Percentiles rank a stretch among this genome's conserved stretches.
phyloP scores from a whole-genome alignment of 2,888 invertebrate species.

The Hermaeophaga mercurialis region DNA sequence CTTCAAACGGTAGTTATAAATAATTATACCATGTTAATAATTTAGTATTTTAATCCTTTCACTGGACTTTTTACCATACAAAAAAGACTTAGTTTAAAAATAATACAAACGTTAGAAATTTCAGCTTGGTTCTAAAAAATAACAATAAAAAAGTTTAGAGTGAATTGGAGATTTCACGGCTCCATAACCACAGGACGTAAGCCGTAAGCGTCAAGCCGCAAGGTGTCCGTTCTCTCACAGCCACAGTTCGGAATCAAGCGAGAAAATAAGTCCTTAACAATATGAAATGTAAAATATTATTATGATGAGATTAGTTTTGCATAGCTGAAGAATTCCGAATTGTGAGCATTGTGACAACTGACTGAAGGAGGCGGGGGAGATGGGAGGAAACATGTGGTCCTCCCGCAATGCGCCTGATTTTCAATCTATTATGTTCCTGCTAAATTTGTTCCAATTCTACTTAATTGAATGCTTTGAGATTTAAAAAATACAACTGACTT shows the following conservation, averaged over 20 bases:
- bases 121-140: too few species aligned
- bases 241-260: slow-evolving; percentile 38
- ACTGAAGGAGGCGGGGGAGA: slow-evolving; percentile 22
- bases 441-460: too few species aligned
- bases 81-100: too few species aligned
- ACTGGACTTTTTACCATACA: too few species aligned
- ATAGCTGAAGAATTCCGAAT: slow-evolving; percentile 70
- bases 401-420: neutral
- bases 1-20: too few species aligned
- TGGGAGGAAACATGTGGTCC: slow-evolving; percentile 33
- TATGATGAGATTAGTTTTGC: slow-evolving; percentile 73
- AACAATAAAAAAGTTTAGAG: neutral
- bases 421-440: too few species aligned
- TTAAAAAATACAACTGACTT: too few species aligned
- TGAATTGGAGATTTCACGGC: slow-evolving; percentile 7
- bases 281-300: slow-evolving; percentile 61
- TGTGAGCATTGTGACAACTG: slow-evolving; percentile 33
- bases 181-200: slow-evolving; percentile 1
- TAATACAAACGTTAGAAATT: too few species aligned
- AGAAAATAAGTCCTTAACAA: slow-evolving; percentile 53
- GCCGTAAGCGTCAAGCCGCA: slow-evolving; percentile 25
- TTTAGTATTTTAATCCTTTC: too few species aligned
- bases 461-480: too few species aligned
- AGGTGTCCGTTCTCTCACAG: slow-evolving; percentile 40
- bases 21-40: too few species aligned